A percentile compares a stretch with the other conserved stretches of the same genome.
These are phyloP conservation scores for Boloria selene DNA, from an alignment of 2,888 invertebrate species.

Conservation along the genomic window DNA sequence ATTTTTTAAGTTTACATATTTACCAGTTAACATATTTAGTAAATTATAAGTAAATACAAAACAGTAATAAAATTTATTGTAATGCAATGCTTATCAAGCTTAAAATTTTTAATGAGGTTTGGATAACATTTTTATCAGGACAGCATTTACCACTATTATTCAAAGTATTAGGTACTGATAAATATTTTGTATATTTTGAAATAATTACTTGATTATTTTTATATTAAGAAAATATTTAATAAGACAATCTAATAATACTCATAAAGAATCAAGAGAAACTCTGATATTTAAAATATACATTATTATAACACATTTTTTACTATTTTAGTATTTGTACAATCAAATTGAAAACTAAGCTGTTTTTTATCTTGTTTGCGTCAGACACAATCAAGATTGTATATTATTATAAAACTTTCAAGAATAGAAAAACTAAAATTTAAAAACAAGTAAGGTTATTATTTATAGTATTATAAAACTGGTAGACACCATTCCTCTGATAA, in stretches of 20 bases:
- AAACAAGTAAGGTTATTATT: too few relatives aligned
- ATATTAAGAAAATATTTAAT: not conserved
- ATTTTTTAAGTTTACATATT: too few relatives aligned
- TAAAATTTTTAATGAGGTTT: slow-evolving; percentile 7
- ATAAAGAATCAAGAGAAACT: not conserved
- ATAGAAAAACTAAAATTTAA: not conserved
- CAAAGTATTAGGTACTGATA: not conserved
- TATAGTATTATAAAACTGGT: too few relatives aligned
- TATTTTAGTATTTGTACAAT: not conserved
- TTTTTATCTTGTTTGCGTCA: slow-evolving; percentile 3
- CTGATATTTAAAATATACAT: not conserved
- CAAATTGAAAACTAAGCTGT: not conserved
- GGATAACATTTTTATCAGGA: slow-evolving; percentile 10
- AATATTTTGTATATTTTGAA: not conserved
- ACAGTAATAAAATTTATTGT: too few relatives aligned
- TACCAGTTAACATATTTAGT: too few relatives aligned
- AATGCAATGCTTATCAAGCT: too few relatives aligned
- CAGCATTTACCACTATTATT: not conserved
- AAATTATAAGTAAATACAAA: too few relatives aligned
- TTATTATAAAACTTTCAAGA: not conserved
- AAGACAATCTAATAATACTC: too few relatives aligned
- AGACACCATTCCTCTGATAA: too few relatives aligned
- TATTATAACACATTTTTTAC: not conserved
- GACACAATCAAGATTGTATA: not conserved
- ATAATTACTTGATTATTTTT: too few relatives aligned